Evolutionary conservation across 2,113 vertebrate species (phyloP).

Genomic region (Otis tarda): DNA sequence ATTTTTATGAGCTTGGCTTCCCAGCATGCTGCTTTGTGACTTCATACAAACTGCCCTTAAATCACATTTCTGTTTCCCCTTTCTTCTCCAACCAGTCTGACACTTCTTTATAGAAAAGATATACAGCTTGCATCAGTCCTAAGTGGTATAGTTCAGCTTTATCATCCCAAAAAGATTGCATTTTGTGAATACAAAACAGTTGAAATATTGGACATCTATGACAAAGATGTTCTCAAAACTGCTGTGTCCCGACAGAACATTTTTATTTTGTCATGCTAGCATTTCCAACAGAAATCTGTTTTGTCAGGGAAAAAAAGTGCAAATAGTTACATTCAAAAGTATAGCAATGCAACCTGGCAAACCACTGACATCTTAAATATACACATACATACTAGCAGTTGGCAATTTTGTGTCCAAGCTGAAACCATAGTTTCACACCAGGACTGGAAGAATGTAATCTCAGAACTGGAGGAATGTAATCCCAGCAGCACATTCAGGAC

Average conservation of each 20-base stretch:
- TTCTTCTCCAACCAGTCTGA: neutral
- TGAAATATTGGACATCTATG: neutral
- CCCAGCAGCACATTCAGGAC: neutral
- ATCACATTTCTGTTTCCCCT: neutral
- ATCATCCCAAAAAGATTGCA: neutral
- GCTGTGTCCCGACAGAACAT: neutral
- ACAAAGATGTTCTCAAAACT: neutral
- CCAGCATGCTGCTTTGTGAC: neutral
- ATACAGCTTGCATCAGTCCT: neutral
- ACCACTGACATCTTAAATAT: neutral
- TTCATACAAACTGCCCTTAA: neutral
- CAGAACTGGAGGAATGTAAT: neutral
- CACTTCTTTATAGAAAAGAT: neutral
- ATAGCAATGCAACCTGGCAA: neutral
- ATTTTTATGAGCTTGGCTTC: neutral
- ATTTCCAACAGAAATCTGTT: neutral
- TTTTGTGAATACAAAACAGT: neutral
- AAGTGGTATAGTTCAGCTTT: neutral
- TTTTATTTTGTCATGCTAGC: neutral
- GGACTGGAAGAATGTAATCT: neutral
- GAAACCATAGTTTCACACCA: neutral
- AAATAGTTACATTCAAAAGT: neutral
- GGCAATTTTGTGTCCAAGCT: neutral
- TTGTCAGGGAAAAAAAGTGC: neutral
- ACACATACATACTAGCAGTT: neutral